Evolutionary conservation across 2,113 vertebrate genomes (phyloP).

Genomic region (Polyodon spathula): DNA sequence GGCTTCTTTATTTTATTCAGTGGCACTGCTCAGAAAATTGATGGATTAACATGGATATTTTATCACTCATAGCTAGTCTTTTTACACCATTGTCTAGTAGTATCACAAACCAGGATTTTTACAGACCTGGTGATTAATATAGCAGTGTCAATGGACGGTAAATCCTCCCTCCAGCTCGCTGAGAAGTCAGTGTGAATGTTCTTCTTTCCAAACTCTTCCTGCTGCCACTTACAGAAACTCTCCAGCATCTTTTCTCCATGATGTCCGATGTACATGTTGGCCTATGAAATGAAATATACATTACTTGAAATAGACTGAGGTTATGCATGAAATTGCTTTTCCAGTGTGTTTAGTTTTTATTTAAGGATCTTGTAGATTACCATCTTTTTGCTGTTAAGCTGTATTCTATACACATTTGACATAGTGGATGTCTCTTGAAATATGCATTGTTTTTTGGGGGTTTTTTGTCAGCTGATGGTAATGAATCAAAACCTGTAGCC

Average conservation of each 20-base stretch:
- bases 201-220: constrained; percentile 72
- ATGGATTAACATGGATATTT: constrained; percentile 20
- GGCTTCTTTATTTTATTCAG: constrained; percentile 26
- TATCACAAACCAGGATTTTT: neutral
- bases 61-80: constrained; percentile 12
- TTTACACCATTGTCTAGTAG: too few relatives aligned
- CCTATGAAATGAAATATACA: constrained; percentile 35
- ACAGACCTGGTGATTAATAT: constrained; percentile 67
- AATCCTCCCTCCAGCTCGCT: constrained; percentile 62
- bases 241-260: constrained; percentile 77
- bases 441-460: too few relatives aligned
- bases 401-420: too few relatives aligned
- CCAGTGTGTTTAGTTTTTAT: too few relatives aligned
- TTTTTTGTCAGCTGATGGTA: too few relatives aligned
- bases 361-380: too few relatives aligned
- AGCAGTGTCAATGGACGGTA: constrained; percentile 63
- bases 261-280: constrained; percentile 70
- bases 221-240: constrained; percentile 75
- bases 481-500: too few relatives aligned
- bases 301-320: constrained; percentile 10
- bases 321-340: neutral
- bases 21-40: constrained; percentile 11
- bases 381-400: too few relatives aligned
- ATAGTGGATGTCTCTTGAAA: too few relatives aligned
- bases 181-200: constrained; percentile 64